phyloP scores from a whole-genome alignment of 2,888 invertebrate species.

The Drosophila kambysellisi region DNA sequence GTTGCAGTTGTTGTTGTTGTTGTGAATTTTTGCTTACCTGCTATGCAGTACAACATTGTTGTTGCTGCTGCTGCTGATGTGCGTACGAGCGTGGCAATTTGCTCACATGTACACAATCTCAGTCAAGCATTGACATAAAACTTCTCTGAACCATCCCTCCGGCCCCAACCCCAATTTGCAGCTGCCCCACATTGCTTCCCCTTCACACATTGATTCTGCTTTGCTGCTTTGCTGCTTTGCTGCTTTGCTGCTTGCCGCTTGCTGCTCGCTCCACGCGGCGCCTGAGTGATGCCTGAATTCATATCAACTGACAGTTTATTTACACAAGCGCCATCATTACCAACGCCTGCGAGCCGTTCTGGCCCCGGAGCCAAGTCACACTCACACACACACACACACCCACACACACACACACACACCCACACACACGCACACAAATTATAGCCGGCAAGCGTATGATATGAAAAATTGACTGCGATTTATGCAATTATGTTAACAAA shows the following conservation, averaged over 20 bases:
- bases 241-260: neutral
- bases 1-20: conserved; percentile 11
- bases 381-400: neutral
- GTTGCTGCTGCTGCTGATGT: conserved; percentile 44
- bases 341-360: conserved; percentile 43
- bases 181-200: neutral
- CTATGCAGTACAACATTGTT: neutral
- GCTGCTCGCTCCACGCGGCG: conserved; percentile 39
- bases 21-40: neutral
- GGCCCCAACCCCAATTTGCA: neutral
- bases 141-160: neutral
- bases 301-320: conserved; percentile 79
- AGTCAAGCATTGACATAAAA: conserved; percentile 26
- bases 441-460: conserved; percentile 49
- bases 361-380: conserved; percentile 31
- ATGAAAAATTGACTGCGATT: conserved; percentile 78
- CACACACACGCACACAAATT: conserved; percentile 49
- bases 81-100: conserved; percentile 77
- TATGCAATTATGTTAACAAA: conserved; percentile 79
- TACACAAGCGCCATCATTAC: conserved; percentile 76
- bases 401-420: conserved; percentile 11
- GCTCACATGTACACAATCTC: conserved; percentile 56
- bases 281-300: conserved; percentile 74
- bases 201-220: conserved; percentile 2
- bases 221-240: neutral